Evolutionary conservation across 2,797 vertebrate genomes (phyloP).

Genomic region (Setipinna tenuifilis): DNA sequence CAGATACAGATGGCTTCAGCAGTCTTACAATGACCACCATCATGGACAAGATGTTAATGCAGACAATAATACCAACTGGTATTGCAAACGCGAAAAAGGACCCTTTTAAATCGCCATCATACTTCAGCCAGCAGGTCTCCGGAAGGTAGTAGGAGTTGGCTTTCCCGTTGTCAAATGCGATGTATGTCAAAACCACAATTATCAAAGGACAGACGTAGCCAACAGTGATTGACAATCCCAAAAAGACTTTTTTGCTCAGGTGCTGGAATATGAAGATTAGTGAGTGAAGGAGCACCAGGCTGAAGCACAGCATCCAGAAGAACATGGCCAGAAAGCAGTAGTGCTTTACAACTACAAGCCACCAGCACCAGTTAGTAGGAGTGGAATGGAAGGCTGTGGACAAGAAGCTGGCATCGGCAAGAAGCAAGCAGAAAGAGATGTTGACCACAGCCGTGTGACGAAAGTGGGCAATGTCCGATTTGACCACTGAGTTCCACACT

Average conservation of each 20-base stretch:
- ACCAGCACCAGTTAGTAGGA: constrained; percentile 53
- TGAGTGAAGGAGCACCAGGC: constrained; percentile 73
- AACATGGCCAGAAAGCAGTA: constrained; percentile 77
- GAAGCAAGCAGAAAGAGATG: constrained; percentile 71
- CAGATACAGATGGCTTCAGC: constrained; percentile 49
- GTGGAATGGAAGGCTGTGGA: background rate
- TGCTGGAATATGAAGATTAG: constrained; percentile 70
- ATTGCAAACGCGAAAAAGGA: constrained; percentile 72
- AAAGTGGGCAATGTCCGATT: constrained; percentile 64
- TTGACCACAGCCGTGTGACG: constrained; percentile 74
- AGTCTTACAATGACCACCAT: constrained; percentile 74
- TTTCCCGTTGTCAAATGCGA: constrained; percentile 32
- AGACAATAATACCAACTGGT: constrained; percentile 69
- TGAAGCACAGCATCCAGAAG: constrained; percentile 80
- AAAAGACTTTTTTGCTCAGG: constrained; percentile 68
- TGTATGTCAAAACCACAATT: constrained; percentile 64
- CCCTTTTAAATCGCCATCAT: constrained; percentile 49
- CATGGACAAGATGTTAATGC: constrained; percentile 74
- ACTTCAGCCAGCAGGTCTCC: constrained; percentile 72
- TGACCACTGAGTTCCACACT: constrained; percentile 72
- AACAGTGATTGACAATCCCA: constrained; percentile 62
- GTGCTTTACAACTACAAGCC: constrained; percentile 69
- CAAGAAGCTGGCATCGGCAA: constrained; percentile 69
- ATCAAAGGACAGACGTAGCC: constrained; percentile 74
- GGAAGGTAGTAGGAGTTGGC: constrained; percentile 49